Base-by-base conservation (phyloP, 2,797 vertebrate species). In the Phoebastria nigripes region DNA sequence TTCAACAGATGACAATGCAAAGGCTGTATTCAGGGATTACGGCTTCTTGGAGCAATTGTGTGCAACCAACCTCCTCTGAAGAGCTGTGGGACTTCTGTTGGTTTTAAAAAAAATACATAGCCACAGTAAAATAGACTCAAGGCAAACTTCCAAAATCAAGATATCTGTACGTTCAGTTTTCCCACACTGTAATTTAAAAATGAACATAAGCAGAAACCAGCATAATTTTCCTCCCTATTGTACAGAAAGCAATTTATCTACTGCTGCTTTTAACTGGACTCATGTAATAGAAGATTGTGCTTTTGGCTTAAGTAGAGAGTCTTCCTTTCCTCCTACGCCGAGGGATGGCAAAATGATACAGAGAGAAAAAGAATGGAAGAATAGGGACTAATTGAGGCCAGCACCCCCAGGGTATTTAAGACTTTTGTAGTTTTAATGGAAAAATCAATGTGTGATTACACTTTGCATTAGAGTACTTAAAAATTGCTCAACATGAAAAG, bases 381-480 rank as follows among this genome's bases (percentile, higher is more conserved):
- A 93, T 56, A 87, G 91, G 89, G 82, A 94, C 65, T 96, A 92
- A 97, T 87, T 80, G 87, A 94, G 95, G 84, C 71, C 90, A 96
- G 72, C 66, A 93, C 76, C 92, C 76, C 83, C 15, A 51, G 72
- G 90, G 93, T 82, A 91, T 89, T 96, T 91, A 97, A 95, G 90
- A 94, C 89, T 86, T 96, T 65, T 95, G 93, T 96, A 96, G 67
- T 88, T 96, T 96, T 96, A 96, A 96, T 97, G 97, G 93, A 89
- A 97, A 97, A 97, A 96, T 95, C 95, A 93, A 95, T 97, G 85
- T 84, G 85, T 89, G 96, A 96, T 97, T 97, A 94, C 87, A 89
- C 87, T 96, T 93, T 82, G 70, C 77, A 89, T 93, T 90, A 81
- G 54, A 90, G 91, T 80, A 83, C 84, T 89, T 95, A 90, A 94